Conservation (phyloP, 2,888 invertebrate genomes). For the Chrysolina oricalcia region DNA sequence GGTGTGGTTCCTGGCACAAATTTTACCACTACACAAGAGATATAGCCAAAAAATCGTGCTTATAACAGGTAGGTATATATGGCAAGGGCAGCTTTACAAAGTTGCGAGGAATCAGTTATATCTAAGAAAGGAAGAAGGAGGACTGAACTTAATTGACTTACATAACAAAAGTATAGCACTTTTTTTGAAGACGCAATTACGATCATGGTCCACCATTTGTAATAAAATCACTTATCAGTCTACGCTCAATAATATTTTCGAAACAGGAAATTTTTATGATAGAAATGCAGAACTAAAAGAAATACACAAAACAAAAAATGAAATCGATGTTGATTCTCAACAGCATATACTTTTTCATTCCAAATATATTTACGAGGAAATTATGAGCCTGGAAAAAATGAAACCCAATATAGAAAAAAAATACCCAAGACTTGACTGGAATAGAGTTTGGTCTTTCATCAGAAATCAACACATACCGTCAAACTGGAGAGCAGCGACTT, state of each 20-base stretch:
- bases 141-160: background rate
- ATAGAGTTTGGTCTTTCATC: background rate
- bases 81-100: background rate
- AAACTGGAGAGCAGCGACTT: background rate
- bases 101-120: background rate
- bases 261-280: too few species aligned
- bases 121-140: background rate
- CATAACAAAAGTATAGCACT: background rate
- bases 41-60: background rate
- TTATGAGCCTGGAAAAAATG: background rate
- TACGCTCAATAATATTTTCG: too few species aligned
- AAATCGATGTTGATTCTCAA: too few species aligned
- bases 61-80: slow-evolving; percentile 2
- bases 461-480: background rate
- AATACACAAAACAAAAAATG: background rate
- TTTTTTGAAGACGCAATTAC: background rate
- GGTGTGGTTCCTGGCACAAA: slow-evolving; percentile 3
- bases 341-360: too few species aligned
- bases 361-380: too few species aligned
- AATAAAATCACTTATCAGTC: background rate
- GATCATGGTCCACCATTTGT: background rate
- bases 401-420: background rate
- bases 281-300: background rate
- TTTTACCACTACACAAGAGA: background rate
- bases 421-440: background rate